Evolutionary conservation across 2,888 invertebrate genomes (phyloP), one percentile per base, ranked within the genome.

Genomic region (Ornithoptera priamus): DNA sequence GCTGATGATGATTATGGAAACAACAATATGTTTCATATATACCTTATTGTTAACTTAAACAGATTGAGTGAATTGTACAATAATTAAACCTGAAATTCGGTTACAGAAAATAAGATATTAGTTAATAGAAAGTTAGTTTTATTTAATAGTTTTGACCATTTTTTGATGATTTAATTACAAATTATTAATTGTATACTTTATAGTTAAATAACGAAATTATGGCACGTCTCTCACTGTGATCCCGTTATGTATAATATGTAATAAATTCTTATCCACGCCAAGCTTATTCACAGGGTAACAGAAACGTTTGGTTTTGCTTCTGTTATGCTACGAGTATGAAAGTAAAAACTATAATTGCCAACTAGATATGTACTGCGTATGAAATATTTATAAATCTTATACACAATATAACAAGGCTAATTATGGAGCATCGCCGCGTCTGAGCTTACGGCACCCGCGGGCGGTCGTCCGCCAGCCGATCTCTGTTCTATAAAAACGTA

Each of bases 361-460:
- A 83, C 85, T 85, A 82, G 84, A 81, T 84, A 82, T 81, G 85
- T 78, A 83, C 82, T 78, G 82, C 81, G 82, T 88, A 90, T 90
- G 89, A 90, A 90, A 90, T 87, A 92, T 91, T 90, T 89, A 92
- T 92, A 86, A 85, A 90, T 89, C 89, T 91, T 91, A 92, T 53
- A 53, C 53, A 53, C 53, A 53, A 53, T 58, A 58, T 92, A 92
- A 90, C 91, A 86, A 81, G 80, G 83, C 87, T 90, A 89, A 88
- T 89, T 89, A 87, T 87, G 88, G 89, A 87, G 84, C 85, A 83
- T 85, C 84, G 83, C 78, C 84, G 85, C 84, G 84, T 80, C 79
- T 78, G 78, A 77, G 81, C 80, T 84, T 82, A 82, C 84, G 85
- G 90, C 90, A 89, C 90, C 90, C 90, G 90, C 89, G 79, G 89